Base-by-base conservation (phyloP, 2,888 invertebrate genomes). In the Drosophila cognata region DNA sequence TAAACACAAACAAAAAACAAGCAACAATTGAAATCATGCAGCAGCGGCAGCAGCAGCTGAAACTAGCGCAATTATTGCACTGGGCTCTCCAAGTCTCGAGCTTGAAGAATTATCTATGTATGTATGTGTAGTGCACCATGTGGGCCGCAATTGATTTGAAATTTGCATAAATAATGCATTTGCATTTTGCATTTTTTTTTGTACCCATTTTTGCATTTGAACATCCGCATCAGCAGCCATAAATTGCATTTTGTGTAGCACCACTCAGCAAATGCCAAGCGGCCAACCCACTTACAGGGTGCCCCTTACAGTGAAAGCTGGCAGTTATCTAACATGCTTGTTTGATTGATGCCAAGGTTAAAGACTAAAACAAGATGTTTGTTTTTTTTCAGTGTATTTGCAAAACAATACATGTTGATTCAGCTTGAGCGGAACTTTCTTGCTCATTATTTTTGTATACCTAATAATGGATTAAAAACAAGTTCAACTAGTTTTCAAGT, bases 181-280 rank as follows among this genome's bases (percentile, higher is more conserved):
- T 74, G 73, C 77, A 75, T 74, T 75, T 56, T 18, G 6, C 10
- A 6, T 38, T 38, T 33, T 38, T 38, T 28, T 38, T 41, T 74
- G 57, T 41, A 33, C 61, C 76, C 64, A 74, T 65, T 84, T 82
- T 82, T 77, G 53, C 72, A 81, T 72, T 76, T 67, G 66, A 68
- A 81, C 84, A 81, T 81, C 88, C 88, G 86, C 84, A 75, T 85
- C 71, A 80, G 70, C 71, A 80, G 70, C 71, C 83, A 65, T 72
- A 70, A 85, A 71, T 77, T 77, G 66, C 69, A 72, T 59, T 62
- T 73, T 62, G 59, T 51, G 69, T 48, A 18, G 71, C 63, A 50
- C 46, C 55, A 59, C 43, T 28, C 61, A 21, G 46, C 25, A 46
- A 46, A 29, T 43, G 38, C 16, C 21, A 48, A 33, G 62, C 28